Conservation (phyloP, 2,113 vertebrate genomes). For the Sander vitreus region DNA sequence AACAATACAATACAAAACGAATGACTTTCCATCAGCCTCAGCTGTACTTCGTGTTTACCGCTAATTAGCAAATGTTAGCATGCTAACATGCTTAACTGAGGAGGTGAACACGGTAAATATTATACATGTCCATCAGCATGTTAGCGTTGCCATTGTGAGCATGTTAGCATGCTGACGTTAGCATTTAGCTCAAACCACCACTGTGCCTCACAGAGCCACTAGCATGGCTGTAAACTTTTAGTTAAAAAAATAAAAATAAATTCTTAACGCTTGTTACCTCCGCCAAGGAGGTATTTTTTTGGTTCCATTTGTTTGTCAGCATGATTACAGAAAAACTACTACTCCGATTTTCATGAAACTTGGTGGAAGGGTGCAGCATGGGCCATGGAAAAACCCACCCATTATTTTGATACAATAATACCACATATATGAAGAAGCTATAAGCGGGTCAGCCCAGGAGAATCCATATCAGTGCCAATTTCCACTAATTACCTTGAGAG, state of each 20-base stretch:
- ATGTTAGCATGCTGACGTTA: not conserved
- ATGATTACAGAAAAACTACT: too few species aligned
- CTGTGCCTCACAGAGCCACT: not conserved
- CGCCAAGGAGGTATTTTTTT: too few species aligned
- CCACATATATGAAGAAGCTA: constrained; percentile 3
- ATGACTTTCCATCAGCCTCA: not conserved
- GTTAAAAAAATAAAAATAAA: too few species aligned
- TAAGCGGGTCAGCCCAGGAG: constrained; percentile 3
- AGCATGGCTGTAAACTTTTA: not conserved
- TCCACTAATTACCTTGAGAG: constrained; percentile 46
- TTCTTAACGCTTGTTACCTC: too few species aligned
- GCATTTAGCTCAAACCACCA: not conserved
- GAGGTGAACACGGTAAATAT: too few species aligned
- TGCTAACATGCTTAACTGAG: not conserved
- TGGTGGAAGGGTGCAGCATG: too few species aligned
- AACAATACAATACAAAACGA: not conserved
- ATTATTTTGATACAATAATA: constrained; percentile 2
- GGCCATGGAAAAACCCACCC: too few species aligned
- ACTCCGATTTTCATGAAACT: too few species aligned
- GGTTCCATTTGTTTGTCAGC: too few species aligned
- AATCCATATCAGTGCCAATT: constrained; percentile 28
- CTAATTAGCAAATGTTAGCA: not conserved
- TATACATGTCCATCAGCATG: not conserved
- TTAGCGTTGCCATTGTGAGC: not conserved
- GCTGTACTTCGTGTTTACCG: not conserved